phyloP scores from a whole-genome alignment of 2,113 vertebrate genomes.

The Hemibagrus wyckioides region DNA sequence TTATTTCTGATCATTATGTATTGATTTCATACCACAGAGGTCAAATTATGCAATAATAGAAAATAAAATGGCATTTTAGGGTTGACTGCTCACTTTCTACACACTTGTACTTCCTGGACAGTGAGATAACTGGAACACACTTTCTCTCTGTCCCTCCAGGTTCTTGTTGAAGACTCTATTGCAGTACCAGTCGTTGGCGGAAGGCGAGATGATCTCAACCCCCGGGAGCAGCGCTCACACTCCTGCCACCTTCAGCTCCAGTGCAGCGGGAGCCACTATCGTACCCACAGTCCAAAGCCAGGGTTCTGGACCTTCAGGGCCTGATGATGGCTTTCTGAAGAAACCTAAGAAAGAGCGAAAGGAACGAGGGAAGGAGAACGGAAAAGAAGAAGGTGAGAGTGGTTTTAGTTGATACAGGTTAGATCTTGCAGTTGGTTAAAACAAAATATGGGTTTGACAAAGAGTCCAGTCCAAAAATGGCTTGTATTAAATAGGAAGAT shows the following conservation, averaged over 20 bases:
- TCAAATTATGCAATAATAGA: no score
- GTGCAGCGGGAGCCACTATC: slow-evolving; percentile 52
- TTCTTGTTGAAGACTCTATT: slow-evolving; percentile 84
- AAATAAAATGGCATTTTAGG: neutral
- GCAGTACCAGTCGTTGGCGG: slow-evolving; percentile 82
- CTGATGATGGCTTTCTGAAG: slow-evolving; percentile 72
- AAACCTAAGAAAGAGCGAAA: slow-evolving; percentile 82
- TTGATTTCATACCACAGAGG: neutral
- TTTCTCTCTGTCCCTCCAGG: slow-evolving; percentile 58
- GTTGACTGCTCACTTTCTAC: neutral
- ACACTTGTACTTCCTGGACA: neutral
- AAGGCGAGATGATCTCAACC: slow-evolving; percentile 73
- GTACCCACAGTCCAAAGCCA: slow-evolving; percentile 59
- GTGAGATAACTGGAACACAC: neutral
- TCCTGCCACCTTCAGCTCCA: slow-evolving; percentile 54
- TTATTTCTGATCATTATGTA: neutral
- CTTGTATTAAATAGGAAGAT: neutral
- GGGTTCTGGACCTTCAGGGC: slow-evolving; percentile 58
- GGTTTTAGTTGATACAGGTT: neutral
- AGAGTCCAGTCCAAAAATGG: neutral
- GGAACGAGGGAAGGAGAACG: slow-evolving; percentile 84
- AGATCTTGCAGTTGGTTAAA: neutral
- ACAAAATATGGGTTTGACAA: neutral
- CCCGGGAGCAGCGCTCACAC: slow-evolving; percentile 62
- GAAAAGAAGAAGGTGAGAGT: slow-evolving; percentile 78